phyloP scores from a whole-genome alignment of 2,888 invertebrate species.

The Cerastis rubricosa region DNA sequence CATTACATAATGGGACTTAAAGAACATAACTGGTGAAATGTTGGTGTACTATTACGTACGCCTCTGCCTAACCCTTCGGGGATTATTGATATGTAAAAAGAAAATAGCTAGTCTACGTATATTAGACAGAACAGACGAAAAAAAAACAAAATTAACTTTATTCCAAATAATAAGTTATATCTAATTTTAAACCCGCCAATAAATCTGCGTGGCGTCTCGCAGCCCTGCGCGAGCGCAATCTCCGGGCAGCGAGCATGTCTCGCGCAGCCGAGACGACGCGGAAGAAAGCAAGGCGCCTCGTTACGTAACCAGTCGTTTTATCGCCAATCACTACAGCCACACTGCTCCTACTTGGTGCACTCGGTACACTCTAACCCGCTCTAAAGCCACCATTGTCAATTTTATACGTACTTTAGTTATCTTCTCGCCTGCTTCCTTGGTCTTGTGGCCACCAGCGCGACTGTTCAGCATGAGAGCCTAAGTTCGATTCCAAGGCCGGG shows the following conservation, averaged over 20 bases:
- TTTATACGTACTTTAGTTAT: neutral
- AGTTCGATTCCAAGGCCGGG: no score
- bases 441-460: no score
- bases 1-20: neutral
- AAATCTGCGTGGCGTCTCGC: conserved; percentile 39
- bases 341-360: neutral
- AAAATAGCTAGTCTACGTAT: no score
- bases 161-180: neutral
- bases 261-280: conserved; percentile 77
- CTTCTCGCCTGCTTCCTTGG: neutral
- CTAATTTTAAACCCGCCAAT: conserved; percentile 2
- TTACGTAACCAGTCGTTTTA: conserved; percentile 84
- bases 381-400: neutral
- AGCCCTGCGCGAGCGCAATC: conserved; percentile 75
- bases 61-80: neutral
- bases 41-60: no score
- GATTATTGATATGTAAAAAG: no score
- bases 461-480: no score
- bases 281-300: conserved; percentile 83
- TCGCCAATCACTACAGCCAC: conserved; percentile 73
- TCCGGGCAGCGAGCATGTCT: conserved; percentile 71
- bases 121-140: no score
- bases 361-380: neutral
- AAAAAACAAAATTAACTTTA: neutral
- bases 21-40: neutral